Base-by-base conservation (phyloP, 1,140 invertebrate species). In the Platyscapa corneri region DNA sequence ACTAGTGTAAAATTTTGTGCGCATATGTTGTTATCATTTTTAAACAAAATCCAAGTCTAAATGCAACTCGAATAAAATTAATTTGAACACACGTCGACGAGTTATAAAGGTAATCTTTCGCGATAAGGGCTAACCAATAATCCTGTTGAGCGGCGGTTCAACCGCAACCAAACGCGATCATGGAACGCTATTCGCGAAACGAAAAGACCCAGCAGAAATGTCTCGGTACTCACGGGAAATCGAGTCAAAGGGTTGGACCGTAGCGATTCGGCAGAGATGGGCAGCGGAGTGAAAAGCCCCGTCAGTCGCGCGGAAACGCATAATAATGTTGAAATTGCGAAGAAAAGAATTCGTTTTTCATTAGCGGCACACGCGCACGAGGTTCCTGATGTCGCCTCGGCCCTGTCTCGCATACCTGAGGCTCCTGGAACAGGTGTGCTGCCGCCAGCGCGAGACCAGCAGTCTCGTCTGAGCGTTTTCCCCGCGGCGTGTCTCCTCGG, bases 371-470 rank as follows among this genome's bases (percentile, higher is more conserved):
- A 30, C 70, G 49, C 64, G 42, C n/a, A 30, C 42, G 37, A 20
- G 37, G 16, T 56, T 49, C 30, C n/a, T 82, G 49, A 49, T 82
- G 49, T 72, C 70, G 49, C 49, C 34, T 60, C 56, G 23, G 20
- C 3, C 56, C 56, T 60, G 56, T 72, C 85, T 87, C 85, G 78
- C 74, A 76, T 76, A 76, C 67, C 34, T 72, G 34, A 72, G 37
- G 14, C 37, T 72, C 53, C 85, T 70, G 85, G 86, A 89, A 87
- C 87, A 89, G 87, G 77, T 85, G 83, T 85, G 83, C 32, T 42
- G 37, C 60, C 32, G 49, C 70, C 80, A 27, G 39, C 64, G 30
- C 64, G 77, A 64, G 77, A 64, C 7, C 27, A 30, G 34, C 30
- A 27, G 23, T 34, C 60, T 16, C 76, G 30, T 27, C 30, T 5